Evolutionary conservation across 92 coral and sea anemone genomes (phyloP), one percentile per base, ranked within the genome.

Genomic region (Umimayanthus chanpuru): DNA sequence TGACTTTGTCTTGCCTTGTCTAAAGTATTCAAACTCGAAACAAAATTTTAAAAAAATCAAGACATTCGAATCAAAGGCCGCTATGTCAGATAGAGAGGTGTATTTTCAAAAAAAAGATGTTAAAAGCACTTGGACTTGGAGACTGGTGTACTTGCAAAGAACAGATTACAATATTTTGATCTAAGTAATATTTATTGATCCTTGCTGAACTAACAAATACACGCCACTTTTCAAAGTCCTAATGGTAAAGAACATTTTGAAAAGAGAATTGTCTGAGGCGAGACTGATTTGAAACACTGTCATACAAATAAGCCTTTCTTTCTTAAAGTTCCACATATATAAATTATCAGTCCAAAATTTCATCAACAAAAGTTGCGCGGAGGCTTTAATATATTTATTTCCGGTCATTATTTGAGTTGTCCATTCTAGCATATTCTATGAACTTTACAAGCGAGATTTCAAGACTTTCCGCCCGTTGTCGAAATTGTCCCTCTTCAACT

Each of bases 401-500:
- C 98, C 98, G 98, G 98, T 87, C 83, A 77, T 94, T 92, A 91
- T 72, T 89, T 86, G 86, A 81, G 81, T 91, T 85, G 89, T 76
- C 76, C 85, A 68, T 94, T 94, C 94, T 88, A 89, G 94, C 85
- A 81, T 67, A 65, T 92, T 92, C 92, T 5, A 43, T 44, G 30
- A 70, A 74, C 44, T 44, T 83, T 23, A 50, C 90, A n/a, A 85
- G 68, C 75, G 56, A 79, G n/a, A 71, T 85, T 68, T 90, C 20
- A 50, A 23, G 65, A 30, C 67, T 67, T 43, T 49, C 78, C 67
- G 74, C 66, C 39, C n/a, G 9, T 28, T 83, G 36, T 32, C 36
- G 36, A 32, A 32, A 32, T 32, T 32, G 67, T 83, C 50, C 43
- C 43, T 49, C 88, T 85, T 53, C 58, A 88, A 67, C 53, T 25